A percentile compares a stretch with the other conserved stretches of the same genome.
Evolutionary conservation across 1,140 invertebrate genomes (phyloP).

Genomic region (Eueides isabella): DNA sequence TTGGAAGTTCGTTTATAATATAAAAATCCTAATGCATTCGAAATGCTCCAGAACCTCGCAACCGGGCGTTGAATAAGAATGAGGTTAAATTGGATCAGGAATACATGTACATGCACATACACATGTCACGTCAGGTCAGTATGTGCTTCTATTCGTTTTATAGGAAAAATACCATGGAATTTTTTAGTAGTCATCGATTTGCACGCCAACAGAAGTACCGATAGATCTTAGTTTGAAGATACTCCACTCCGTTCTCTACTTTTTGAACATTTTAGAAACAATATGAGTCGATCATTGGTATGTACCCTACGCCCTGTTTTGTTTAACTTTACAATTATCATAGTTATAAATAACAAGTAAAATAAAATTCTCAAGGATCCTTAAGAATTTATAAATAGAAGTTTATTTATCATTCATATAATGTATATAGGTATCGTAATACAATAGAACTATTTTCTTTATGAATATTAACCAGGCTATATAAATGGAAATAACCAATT

Average conservation of each 20-base stretch:
- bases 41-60: constrained; percentile 64
- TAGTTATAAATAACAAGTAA: background rate
- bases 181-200: too few relatives aligned
- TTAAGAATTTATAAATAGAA: background rate
- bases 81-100: constrained; percentile 70
- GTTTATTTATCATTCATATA: background rate
- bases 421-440: background rate
- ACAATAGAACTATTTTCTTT: background rate
- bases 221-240: too few relatives aligned
- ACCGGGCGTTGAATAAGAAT: constrained; percentile 73
- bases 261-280: too few relatives aligned
- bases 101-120: constrained; percentile 31
- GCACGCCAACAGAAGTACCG: too few relatives aligned
- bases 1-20: constrained; percentile 18
- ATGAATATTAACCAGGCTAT: background rate
- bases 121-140: constrained; percentile 27
- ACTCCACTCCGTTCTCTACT: too few relatives aligned
- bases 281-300: too few relatives aligned
- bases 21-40: constrained; percentile 66
- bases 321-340: background rate
- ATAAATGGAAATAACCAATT: background rate
- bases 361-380: background rate
- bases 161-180: constrained; percentile 38
- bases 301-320: too few relatives aligned
- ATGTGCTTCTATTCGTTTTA: constrained; percentile 46